These are phyloP conservation scores for Nerophis ophidion DNA, from an alignment of 2,113 vertebrate genomes.

Conservation along the genomic window DNA sequence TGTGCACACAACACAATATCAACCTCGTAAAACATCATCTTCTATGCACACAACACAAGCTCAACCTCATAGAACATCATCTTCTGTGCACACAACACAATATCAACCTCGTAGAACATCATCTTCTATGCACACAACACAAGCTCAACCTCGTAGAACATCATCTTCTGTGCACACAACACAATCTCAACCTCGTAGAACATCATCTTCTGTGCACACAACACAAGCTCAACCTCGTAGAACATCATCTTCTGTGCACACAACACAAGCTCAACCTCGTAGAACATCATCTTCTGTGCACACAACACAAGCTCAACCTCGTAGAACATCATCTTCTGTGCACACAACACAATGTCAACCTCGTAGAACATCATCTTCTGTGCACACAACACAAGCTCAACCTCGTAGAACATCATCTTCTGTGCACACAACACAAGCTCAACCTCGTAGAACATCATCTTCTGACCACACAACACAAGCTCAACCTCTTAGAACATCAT, in stretches of 20 bases:
- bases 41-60: slow-evolving; percentile 70
- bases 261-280: slow-evolving; percentile 79
- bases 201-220: slow-evolving; percentile 78
- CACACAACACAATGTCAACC: slow-evolving; percentile 49
- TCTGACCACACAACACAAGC: slow-evolving; percentile 70
- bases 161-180: slow-evolving; percentile 75
- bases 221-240: slow-evolving; percentile 86
- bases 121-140: slow-evolving; percentile 75
- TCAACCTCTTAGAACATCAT: slow-evolving; percentile 93
- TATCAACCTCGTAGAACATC: slow-evolving; percentile 95
- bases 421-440: slow-evolving; percentile 50
- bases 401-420: slow-evolving; percentile 95
- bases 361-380: slow-evolving; percentile 96
- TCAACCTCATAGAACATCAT: slow-evolving; percentile 93
- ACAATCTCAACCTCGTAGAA: slow-evolving; percentile 97
- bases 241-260: slow-evolving; percentile 85
- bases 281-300: slow-evolving; percentile 88
- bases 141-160: slow-evolving; percentile 98
- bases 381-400: background rate
- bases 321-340: slow-evolving; percentile 92
- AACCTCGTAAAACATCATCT: slow-evolving; percentile 93
- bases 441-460: slow-evolving; percentile 93
- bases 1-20: slow-evolving; percentile 50
- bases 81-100: slow-evolving; percentile 74
- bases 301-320: slow-evolving; percentile 73